These are phyloP conservation scores for Diaprepes abbreviatus DNA, from an alignment of 2,888 invertebrate genomes.

Conservation along the genomic window DNA sequence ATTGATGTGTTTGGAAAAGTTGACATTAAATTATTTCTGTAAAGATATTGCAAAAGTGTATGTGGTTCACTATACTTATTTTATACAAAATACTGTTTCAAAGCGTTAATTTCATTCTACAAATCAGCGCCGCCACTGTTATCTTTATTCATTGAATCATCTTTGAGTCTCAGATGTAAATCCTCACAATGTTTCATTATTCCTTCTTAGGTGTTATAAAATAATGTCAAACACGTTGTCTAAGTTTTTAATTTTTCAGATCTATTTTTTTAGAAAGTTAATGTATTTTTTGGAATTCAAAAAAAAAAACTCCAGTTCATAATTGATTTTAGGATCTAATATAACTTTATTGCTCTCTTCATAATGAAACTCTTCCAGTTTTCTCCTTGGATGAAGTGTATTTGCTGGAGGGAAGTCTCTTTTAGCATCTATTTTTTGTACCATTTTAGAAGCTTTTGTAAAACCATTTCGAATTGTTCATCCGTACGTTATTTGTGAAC, in stretches of 20 bases:
- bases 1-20: slow-evolving; percentile 13
- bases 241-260: no score
- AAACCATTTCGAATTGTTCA: slow-evolving; percentile 51
- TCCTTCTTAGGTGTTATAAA: neutral
- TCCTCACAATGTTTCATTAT: no score
- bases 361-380: slow-evolving; percentile 33
- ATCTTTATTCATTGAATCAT: slow-evolving; percentile 5
- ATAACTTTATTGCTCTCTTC: slow-evolving; percentile 8
- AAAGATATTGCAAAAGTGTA: slow-evolving; percentile 16
- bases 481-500: slow-evolving; percentile 46
- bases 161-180: no score
- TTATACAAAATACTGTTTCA: no score
- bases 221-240: neutral
- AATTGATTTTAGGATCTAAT: slow-evolving; percentile 35
- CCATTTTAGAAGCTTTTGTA: slow-evolving; percentile 50
- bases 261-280: neutral
- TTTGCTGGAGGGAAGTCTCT: slow-evolving; percentile 49
- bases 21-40: slow-evolving; percentile 1
- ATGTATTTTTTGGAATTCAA: slow-evolving; percentile 1
- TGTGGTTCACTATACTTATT: neutral
- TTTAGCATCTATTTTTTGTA: slow-evolving; percentile 47
- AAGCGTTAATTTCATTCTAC: slow-evolving; percentile 9
- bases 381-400: slow-evolving; percentile 44
- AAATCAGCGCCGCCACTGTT: slow-evolving; percentile 22
- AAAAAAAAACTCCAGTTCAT: slow-evolving; percentile 33